These are phyloP conservation scores for Varanus salvator DNA, from an alignment of 2,113 vertebrate species.

Conservation along the genomic window DNA sequence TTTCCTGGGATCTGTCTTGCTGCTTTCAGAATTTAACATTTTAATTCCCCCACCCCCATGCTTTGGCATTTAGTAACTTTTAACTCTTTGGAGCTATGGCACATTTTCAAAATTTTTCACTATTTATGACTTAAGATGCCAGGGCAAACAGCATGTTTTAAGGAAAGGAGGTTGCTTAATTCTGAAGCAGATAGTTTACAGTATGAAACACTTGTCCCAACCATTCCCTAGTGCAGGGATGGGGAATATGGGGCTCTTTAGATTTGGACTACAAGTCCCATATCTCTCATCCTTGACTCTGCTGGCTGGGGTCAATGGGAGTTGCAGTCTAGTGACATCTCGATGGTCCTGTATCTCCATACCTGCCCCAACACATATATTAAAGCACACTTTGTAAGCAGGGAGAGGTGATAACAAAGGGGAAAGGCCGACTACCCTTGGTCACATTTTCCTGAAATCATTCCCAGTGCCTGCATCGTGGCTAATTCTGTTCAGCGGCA, in stretches of 20 bases:
- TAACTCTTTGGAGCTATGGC: neutral
- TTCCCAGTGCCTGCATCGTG: neutral
- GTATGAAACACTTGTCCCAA: neutral
- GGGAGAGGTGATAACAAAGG: neutral
- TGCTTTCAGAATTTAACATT: constrained; percentile 11
- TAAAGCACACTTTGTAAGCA: neutral
- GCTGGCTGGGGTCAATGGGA: no score
- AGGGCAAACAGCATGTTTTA: no score
- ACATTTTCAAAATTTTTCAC: neutral
- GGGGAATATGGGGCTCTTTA: no score
- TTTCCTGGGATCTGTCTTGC: constrained; percentile 24
- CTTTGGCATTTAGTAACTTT: constrained; percentile 7
- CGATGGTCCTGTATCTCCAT: no score
- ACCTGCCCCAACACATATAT: no score
- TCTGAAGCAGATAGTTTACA: neutral
- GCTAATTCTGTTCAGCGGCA: neutral
- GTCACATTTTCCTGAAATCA: neutral
- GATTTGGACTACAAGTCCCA: no score
- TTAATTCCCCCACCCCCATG: neutral
- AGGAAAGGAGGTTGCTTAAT: neutral
- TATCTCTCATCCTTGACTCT: no score
- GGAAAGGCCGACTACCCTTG: neutral
- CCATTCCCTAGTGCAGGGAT: no score
- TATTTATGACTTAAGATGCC: neutral
- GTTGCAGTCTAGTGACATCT: no score